Conservation (phyloP, 2,113 vertebrate species). For the Megatriorchis doriae region DNA sequence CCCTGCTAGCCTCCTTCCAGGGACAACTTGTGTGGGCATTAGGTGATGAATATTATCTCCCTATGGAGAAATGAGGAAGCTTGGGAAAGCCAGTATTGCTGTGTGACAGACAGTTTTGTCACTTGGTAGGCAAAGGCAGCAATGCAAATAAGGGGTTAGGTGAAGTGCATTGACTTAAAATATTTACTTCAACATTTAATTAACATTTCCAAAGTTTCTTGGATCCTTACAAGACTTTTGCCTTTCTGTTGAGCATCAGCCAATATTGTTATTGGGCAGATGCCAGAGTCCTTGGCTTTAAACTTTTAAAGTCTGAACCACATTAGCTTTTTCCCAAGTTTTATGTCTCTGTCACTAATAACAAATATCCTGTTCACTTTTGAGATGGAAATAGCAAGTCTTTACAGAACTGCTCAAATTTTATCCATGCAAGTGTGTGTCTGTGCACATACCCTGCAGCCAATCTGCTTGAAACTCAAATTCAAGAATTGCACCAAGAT, state of each 20-base stretch:
- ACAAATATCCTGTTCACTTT: background rate
- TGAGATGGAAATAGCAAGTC: background rate
- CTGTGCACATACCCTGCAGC: background rate
- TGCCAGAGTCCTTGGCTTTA: background rate
- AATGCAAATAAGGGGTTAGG: background rate
- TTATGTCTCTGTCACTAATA: background rate
- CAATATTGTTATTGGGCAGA: background rate
- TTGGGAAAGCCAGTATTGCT: background rate
- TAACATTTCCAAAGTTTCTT: background rate
- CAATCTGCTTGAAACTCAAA: background rate
- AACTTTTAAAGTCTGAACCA: background rate
- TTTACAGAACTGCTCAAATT: background rate
- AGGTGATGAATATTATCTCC: background rate
- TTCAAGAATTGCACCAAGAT: background rate
- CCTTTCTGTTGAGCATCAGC: background rate
- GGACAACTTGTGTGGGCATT: rapidly evolving
- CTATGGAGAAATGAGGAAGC: background rate
- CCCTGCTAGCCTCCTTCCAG: background rate
- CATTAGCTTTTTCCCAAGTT: background rate
- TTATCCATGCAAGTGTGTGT: background rate
- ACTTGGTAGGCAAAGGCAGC: background rate
- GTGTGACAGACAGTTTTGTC: background rate
- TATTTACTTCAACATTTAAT: background rate
- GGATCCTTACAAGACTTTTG: background rate
- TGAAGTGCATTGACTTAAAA: background rate